phyloP scores from a whole-genome alignment of 2,888 invertebrate genomes.

The Cremastobaeus sp. region DNA sequence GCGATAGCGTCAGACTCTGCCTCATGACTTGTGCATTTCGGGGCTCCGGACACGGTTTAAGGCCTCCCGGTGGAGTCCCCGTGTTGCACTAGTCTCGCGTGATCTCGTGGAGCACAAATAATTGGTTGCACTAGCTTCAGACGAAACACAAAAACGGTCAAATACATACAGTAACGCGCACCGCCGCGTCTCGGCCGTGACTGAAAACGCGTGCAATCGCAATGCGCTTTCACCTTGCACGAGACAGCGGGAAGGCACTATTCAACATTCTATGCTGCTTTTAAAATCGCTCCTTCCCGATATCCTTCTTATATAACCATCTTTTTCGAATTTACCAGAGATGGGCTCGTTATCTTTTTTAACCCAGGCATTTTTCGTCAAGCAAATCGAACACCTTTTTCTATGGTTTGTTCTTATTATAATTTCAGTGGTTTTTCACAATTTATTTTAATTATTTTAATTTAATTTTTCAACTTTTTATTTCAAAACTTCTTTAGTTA shows the following conservation, averaged over 20 bases:
- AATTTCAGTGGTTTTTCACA: no score
- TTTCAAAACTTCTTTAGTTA: neutral
- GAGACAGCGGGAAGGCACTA: conserved; percentile 57
- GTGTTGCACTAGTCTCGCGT: no score
- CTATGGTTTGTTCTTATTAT: no score
- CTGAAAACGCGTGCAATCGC: conserved; percentile 74
- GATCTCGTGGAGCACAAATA: no score
- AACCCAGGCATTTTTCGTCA: no score
- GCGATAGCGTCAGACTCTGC: conserved; percentile 71
- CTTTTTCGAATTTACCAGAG: conserved; percentile 45
- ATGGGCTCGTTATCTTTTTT: no score
- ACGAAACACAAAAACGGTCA: conserved; percentile 16
- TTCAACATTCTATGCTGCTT: conserved; percentile 57
- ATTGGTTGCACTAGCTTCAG: conserved; percentile 2
- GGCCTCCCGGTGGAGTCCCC: conserved; percentile 25
- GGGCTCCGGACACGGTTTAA: conserved; percentile 18
- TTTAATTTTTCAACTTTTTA: neutral
- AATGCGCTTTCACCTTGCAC: conserved; percentile 76
- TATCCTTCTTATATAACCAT: conserved; percentile 44
- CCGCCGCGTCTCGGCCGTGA: conserved; percentile 76
- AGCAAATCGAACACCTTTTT: no score
- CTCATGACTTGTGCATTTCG: conserved; percentile 70
- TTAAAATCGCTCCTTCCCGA: conserved; percentile 48
- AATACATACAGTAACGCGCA: conserved; percentile 62
- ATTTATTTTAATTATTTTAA: no score